phyloP scores from a whole-genome alignment of 2,888 invertebrate species.

The Lysandra bellargus region DNA sequence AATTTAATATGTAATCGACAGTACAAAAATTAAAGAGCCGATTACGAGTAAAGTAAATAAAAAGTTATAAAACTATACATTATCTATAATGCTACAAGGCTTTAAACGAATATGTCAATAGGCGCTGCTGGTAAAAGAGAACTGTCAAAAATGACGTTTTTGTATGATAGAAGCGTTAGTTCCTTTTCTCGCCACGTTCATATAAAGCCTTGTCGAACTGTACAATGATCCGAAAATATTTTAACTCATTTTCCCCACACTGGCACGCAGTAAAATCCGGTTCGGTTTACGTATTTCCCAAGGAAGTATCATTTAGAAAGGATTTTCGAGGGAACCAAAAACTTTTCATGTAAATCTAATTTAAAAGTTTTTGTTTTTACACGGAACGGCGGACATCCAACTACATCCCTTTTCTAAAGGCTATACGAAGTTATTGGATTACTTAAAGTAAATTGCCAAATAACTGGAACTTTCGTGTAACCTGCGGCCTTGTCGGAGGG shows the following conservation, averaged over 20 bases:
- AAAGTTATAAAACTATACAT: neutral
- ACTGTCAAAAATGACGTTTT: too few relatives aligned
- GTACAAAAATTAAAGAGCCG: neutral
- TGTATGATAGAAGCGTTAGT: too few relatives aligned
- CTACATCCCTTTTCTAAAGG: constrained; percentile 29
- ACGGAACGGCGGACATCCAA: constrained; percentile 24
- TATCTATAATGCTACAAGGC: neutral
- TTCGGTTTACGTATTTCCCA: neutral
- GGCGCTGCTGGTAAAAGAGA: too few relatives aligned
- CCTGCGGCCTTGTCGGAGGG: constrained; percentile 19
- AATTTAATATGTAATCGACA: neutral
- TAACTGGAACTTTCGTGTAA: constrained; percentile 27
- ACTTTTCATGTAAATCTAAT: constrained; percentile 29
- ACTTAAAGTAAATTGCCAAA: constrained; percentile 30
- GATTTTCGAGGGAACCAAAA: constrained; percentile 25
- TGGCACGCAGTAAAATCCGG: neutral
- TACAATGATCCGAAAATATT: neutral
- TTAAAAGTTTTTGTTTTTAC: constrained; percentile 31
- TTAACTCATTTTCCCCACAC: neutral
- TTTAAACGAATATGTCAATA: too few relatives aligned
- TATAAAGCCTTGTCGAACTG: too few relatives aligned
- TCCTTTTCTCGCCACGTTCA: too few relatives aligned
- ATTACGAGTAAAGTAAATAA: neutral
- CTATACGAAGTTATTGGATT: constrained; percentile 29
- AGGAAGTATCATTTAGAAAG: constrained; percentile 25